A percentile compares a stretch with the other conserved stretches of the same genome.
Conservation (phyloP, 2,113 vertebrate species). For the Osmerus mordax region DNA sequence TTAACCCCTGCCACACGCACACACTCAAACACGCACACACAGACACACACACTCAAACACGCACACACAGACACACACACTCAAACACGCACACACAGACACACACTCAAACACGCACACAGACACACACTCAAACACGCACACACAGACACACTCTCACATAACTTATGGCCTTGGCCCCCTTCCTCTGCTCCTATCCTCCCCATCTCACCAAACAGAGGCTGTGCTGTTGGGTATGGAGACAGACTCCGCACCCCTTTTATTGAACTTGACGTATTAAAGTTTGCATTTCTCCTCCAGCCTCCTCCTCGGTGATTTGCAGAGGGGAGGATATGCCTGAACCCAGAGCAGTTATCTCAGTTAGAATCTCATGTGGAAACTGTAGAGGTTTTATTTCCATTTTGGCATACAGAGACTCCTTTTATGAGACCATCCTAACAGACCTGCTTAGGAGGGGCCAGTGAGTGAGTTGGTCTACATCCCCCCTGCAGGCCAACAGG, state of each 20-base stretch:
- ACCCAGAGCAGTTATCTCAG: slow-evolving; percentile 57
- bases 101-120: background rate
- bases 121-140: background rate
- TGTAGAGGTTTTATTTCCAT: slow-evolving; percentile 50
- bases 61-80: background rate
- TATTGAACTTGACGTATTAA: slow-evolving; percentile 53
- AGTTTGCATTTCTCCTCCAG: slow-evolving; percentile 53
- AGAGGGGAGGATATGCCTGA: slow-evolving; percentile 17
- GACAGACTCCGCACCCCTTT: slow-evolving; percentile 42
- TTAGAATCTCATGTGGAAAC: slow-evolving; percentile 53
- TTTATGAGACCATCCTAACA: slow-evolving; percentile 42
- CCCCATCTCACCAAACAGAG: slow-evolving; percentile 59
- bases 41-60: background rate
- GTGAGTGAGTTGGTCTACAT: no score
- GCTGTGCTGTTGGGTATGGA: slow-evolving; percentile 47
- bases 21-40: background rate
- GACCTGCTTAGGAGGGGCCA: slow-evolving; percentile 21
- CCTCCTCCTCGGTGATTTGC: slow-evolving; percentile 44
- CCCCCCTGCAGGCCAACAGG: no score
- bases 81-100: background rate
- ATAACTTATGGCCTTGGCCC: slow-evolving; percentile 52
- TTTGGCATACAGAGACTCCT: slow-evolving; percentile 44
- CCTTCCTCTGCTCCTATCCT: slow-evolving; percentile 52
- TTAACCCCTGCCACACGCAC: slow-evolving; percentile 15
- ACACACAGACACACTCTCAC: background rate